A percentile compares a stretch with the other conserved stretches of the same genome.
These are phyloP conservation scores for Nymphalis io DNA, from an alignment of 1,140 invertebrate genomes.

Conservation along the genomic window DNA sequence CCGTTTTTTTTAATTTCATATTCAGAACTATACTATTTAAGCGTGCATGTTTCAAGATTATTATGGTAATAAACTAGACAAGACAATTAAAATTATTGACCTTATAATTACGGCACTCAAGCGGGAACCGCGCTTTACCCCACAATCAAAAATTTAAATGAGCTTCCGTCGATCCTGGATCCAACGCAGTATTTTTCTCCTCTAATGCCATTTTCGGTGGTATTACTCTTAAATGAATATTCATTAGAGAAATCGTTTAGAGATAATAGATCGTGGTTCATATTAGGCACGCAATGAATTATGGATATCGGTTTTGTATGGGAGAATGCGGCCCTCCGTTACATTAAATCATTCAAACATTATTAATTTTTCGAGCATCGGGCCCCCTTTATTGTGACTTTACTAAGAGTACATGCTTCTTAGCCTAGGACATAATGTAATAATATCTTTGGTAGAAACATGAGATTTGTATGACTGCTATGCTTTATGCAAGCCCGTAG, in stretches of 20 bases:
- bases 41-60: background rate
- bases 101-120: conserved; percentile 56
- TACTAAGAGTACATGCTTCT: no score
- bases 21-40: background rate
- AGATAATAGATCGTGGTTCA: conserved; percentile 76
- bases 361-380: conserved; percentile 52
- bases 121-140: conserved; percentile 50
- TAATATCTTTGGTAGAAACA: no score
- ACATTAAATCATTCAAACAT: conserved; percentile 44
- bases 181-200: conserved; percentile 60
- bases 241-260: conserved; percentile 77
- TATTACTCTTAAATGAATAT: conserved; percentile 78
- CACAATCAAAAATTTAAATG: conserved; percentile 77
- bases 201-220: conserved; percentile 72
- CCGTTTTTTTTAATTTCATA: no score
- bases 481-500: no score
- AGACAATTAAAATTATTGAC: conserved; percentile 27
- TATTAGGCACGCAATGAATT: conserved; percentile 71
- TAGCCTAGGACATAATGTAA: no score
- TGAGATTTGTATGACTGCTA: no score
- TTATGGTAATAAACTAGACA: conserved; percentile 5
- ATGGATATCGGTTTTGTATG: conserved; percentile 61
- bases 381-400: conserved; percentile 16
- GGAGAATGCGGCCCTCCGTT: conserved; percentile 50
- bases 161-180: conserved; percentile 55